Base-by-base conservation (phyloP, 2,113 vertebrate species). In the Pelobates fuscus region DNA sequence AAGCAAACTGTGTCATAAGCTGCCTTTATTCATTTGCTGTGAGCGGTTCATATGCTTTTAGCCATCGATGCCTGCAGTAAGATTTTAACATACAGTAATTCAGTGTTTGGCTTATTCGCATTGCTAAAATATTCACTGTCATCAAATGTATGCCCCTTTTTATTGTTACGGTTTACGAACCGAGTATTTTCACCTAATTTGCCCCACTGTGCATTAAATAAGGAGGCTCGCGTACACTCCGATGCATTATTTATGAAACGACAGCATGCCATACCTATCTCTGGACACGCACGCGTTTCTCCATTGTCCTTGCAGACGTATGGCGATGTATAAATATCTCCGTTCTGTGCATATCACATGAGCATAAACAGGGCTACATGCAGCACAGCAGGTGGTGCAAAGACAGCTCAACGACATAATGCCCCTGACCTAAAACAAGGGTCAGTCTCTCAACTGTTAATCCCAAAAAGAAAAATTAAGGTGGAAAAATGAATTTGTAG, bases 361-460 rank as follows among this genome's bases (percentile, higher is more conserved):
- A 52, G 23, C 59, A 62, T 63, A 71, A 23, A 41, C 46, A 23
- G 11, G 18, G n/a, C 25, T 57, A 24, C 70, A 61, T 24, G 70
- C 25, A 24, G 58, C 58, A 24, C 70, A 61, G 70, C 58, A 62
- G 58, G 70, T 62, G 59, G 70, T 30, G 26, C 37, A 44, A 18
- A 60, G 32, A 62, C 41, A 37, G 49, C 52, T 55, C 41, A 21
- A 15, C 26, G 18, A 32, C 54, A 5, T 26, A 15, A 63, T 32
- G 58, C n/a, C 10, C 44, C 58, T 52, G 59, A 46, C 18, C 26
- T 32, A 32, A 30, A 52, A 18, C 8, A 18, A 24, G 37, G 69
- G 57, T 7, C 7, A n/a, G n/a, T n/a, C n/a, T n/a, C n/a, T n/a
- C n/a, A n/a, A n/a, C n/a, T n/a, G n/a, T 37, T 37, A 37, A 37